Base-by-base conservation (phyloP, 2,888 invertebrate genomes). In the Drosophila engyochracea region DNA sequence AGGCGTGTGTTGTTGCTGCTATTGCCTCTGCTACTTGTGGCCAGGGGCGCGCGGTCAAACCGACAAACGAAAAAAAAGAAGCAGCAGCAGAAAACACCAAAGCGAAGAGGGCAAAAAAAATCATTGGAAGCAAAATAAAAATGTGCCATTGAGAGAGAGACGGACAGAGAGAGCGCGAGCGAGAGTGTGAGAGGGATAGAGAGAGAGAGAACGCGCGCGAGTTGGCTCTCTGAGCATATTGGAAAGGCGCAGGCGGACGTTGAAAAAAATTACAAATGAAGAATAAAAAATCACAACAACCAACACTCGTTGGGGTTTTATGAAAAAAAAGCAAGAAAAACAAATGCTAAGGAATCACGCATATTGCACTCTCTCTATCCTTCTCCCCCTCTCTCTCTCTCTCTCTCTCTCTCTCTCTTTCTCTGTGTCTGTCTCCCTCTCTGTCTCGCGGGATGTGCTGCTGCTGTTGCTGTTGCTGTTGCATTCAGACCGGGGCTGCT, bases 41-140 rank as follows among this genome's bases (percentile, higher is more conserved):
- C 84, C 74, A 83, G 81, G 82, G 82, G 78, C 74, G 83, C 81
- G 83, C 85, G 85, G 81, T 82, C 78, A 71, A 70, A 83, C 64
- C 73, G 75, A 79, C 81, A 77, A 82, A 79, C 74, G 60, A 58
- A 62, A 70, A 22, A 41, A 59, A 68, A 66, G 3, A 16, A 58
- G 44, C 4, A 58, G 44, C 63, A 67, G 55, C 66, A 47, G 47
- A 47, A 47, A 47, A 28, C 47, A 47, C 47, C 47, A 73, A 75
- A 82, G 71, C 74, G 63, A 67, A 71, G 73, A 73, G 72, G 70
- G 69, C 63, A 76, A 68, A 66, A 76, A 65, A 22, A 31, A 69
- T 41, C 65, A 35, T 65, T 79, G 80, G 82, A 83, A 85, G 68
- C 69, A 41, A 85, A 82, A 87, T 74, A 80, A 84, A 84, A 84